Evolutionary conservation across 2,113 vertebrate genomes (phyloP), one percentile per base, ranked within the genome.

Genomic region (Pyxicephalus adspersus): DNA sequence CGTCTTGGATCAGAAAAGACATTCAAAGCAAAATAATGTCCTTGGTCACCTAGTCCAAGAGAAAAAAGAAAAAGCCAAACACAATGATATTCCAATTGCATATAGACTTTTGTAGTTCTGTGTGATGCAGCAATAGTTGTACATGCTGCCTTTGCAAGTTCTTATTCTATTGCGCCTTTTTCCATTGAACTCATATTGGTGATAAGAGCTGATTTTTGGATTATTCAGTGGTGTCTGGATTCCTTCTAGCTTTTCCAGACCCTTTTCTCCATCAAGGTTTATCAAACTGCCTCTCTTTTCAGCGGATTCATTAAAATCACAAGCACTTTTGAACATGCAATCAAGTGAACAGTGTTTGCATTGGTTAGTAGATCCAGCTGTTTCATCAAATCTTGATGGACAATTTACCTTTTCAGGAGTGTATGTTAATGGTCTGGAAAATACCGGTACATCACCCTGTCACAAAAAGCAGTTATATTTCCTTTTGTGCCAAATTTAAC

Each of bases 301-400:
- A 64, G 29, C 60, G 9, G 58, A 81, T 73, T 73, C 79, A 74
- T 81, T 81, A 66, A 57, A 78, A 78, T 78, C 63, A 66, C 63
- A 67, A 78, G 76, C 76, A 78, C 76, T 78, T 66, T 78, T 52
- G 79, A 81, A 65, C 68, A 81, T 74, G 68, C 79, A 81, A 73
- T 81, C 79, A 81, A 81, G 57, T 81, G 79, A 73, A 72, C 68
- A 64, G 67, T 80, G 78, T 81, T 74, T 81, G 58, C 58, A 65
- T 64, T 81, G 68, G 79, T 63, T 81, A 74, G 68, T 64, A 70
- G 68, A 74, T 81, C 79, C 79, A 81, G 79, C 79, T 81, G 68
- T 81, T 73, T 73, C 58, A 64, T 80, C 68, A 81, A 74, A 73
- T 73, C 79, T 81, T 81, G 79, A 81, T 72, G 79, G 79, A 73